Evolutionary conservation across 2,888 invertebrate genomes (phyloP).

Genomic region (Helicoverpa assulta): DNA sequence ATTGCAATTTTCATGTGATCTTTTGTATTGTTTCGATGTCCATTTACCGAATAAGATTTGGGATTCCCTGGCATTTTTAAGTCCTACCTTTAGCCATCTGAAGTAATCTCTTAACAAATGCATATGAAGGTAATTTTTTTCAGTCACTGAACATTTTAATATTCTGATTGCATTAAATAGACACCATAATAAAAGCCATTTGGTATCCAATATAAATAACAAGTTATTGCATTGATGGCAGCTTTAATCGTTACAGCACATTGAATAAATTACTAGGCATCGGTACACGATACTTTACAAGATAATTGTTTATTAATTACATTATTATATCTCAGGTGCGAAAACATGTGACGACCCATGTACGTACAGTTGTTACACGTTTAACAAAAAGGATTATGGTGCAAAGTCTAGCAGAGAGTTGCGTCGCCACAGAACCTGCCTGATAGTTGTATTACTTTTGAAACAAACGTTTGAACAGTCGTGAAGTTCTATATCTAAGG

Average conservation of each 20-base stretch:
- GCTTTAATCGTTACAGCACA: background rate
- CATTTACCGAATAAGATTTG: too few species aligned
- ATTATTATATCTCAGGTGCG: background rate
- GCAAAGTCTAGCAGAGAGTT: too few species aligned
- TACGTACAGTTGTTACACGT: background rate
- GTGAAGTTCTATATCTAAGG: background rate
- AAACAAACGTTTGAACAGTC: conserved; percentile 1
- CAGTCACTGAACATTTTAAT: background rate
- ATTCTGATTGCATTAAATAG: background rate
- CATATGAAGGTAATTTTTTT: background rate
- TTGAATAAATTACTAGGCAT: background rate
- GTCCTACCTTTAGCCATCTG: too few species aligned
- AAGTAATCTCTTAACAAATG: background rate
- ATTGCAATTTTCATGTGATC: too few species aligned
- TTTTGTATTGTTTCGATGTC: too few species aligned
- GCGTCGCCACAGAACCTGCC: too few species aligned
- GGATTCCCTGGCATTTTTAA: too few species aligned
- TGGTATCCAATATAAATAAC: background rate
- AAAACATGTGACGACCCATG: background rate
- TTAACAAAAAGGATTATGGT: background rate
- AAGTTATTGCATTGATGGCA: background rate
- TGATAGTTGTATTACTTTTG: background rate
- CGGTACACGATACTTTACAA: background rate
- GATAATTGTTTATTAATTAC: background rate
- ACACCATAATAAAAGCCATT: too few species aligned